Conservation (phyloP, 1,140 invertebrate genomes). For the Caenorhabditis brenneri region DNA sequence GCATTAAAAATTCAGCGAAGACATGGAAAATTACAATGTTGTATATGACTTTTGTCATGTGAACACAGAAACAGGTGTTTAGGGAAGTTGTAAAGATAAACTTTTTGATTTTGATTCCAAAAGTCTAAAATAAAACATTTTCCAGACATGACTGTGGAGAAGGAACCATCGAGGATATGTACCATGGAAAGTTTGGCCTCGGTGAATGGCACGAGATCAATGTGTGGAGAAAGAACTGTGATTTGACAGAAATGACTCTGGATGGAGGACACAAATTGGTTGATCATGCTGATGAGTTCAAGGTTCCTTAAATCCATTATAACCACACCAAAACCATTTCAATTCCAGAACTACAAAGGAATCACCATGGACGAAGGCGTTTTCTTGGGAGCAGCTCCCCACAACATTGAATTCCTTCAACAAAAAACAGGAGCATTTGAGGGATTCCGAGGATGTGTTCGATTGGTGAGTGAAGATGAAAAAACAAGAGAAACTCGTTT, state of each 20-base stretch:
- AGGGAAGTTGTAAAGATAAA: no score
- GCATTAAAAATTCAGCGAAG: no score
- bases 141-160: slow-evolving; percentile 48
- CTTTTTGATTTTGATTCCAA: no score
- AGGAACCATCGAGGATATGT: slow-evolving; percentile 45
- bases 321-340: no score
- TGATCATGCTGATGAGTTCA: slow-evolving; percentile 21
- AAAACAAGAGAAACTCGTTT: neutral
- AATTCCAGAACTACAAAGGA: slow-evolving; percentile 44
- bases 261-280: neutral
- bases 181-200: slow-evolving; percentile 32
- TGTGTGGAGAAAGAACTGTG: slow-evolving; percentile 21
- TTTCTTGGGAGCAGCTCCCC: slow-evolving; percentile 40
- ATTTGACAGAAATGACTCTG: neutral
- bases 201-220: slow-evolving; percentile 43
- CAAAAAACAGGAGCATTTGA: slow-evolving; percentile 37
- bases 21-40: no score
- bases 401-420: slow-evolving; percentile 43
- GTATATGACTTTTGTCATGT: no score
- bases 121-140: no score
- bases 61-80: no score
- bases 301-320: neutral
- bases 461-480: neutral
- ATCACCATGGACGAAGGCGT: slow-evolving; percentile 49
- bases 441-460: slow-evolving; percentile 42